These are phyloP conservation scores for Onychomys leucogaster DNA, from an alignment of 2,797 vertebrate species.

Conservation along the genomic window DNA sequence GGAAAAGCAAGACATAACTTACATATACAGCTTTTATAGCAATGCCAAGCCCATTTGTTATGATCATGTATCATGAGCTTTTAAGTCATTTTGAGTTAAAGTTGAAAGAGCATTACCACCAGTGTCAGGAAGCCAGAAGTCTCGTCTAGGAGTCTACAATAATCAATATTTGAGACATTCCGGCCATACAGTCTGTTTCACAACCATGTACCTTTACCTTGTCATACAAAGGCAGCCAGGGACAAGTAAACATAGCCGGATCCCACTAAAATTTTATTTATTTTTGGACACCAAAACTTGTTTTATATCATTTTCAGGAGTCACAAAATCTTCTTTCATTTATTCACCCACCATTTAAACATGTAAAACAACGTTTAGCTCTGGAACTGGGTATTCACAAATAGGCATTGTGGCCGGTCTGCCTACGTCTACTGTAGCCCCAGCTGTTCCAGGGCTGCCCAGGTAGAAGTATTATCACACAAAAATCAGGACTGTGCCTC, in stretches of 20 bases:
- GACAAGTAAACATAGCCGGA: not conserved
- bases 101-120: not conserved
- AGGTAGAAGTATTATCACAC: not conserved
- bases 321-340: not conserved
- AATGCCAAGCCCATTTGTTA: not conserved
- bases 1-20: slow-evolving; percentile 28
- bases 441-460: not conserved
- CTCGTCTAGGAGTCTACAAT: not conserved
- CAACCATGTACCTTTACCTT: slow-evolving; percentile 27
- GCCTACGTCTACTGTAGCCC: not conserved
- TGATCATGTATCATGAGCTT: not conserved
- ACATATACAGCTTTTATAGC: not conserved
- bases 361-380: slow-evolving; percentile 9
- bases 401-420: not conserved
- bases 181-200: not conserved
- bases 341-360: not conserved
- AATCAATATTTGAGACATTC: slow-evolving; percentile 19
- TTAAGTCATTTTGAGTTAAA: not conserved
- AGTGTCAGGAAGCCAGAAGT: not conserved
- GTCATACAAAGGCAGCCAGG: not conserved
- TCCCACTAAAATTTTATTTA: slow-evolving; percentile 28
- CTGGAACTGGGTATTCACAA: not conserved
- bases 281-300: slow-evolving; percentile 10
- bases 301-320: slow-evolving; percentile 1
- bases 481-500: not conserved